phyloP scores from a whole-genome alignment of 2,797 vertebrate species.

The Sebastolobus alascanus region DNA sequence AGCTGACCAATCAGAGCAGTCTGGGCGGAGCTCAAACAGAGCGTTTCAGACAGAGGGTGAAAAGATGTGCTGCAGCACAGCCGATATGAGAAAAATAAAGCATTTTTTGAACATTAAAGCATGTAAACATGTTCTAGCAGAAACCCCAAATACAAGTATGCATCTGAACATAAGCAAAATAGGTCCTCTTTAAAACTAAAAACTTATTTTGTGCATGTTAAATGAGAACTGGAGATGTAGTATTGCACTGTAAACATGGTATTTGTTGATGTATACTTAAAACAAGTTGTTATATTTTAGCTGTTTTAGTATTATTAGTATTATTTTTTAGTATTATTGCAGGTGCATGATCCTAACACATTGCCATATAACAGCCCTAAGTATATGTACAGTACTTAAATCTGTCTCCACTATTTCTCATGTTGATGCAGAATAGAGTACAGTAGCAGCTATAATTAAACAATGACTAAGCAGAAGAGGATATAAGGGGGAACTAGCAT shows the following conservation, averaged over 20 bases:
- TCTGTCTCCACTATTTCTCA: slow-evolving; percentile 7
- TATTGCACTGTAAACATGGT: neutral
- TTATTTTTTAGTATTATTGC: neutral
- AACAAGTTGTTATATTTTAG: neutral
- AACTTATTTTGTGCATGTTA: neutral
- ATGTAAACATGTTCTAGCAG: no score
- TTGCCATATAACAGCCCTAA: neutral
- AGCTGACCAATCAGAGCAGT: no score
- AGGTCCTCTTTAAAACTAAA: neutral
- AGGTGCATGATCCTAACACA: neutral
- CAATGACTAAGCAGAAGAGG: slow-evolving; percentile 21
- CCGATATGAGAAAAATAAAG: no score
- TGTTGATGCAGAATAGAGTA: slow-evolving; percentile 18
- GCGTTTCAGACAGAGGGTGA: no score
- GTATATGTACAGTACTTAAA: neutral
- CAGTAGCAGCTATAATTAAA: neutral
- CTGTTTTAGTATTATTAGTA: neutral
- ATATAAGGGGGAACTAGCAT: slow-evolving; percentile 10
- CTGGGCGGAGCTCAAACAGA: no score
- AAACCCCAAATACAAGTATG: no score
- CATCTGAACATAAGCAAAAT: no score
- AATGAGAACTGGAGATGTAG: neutral
- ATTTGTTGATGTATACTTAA: neutral
- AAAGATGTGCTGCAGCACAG: no score
- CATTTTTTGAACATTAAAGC: no score